A percentile compares a stretch with the other conserved stretches of the same genome.
Evolutionary conservation across 2,888 invertebrate genomes (phyloP).

Genomic region (Enoplolaimus lenunculus): DNA sequence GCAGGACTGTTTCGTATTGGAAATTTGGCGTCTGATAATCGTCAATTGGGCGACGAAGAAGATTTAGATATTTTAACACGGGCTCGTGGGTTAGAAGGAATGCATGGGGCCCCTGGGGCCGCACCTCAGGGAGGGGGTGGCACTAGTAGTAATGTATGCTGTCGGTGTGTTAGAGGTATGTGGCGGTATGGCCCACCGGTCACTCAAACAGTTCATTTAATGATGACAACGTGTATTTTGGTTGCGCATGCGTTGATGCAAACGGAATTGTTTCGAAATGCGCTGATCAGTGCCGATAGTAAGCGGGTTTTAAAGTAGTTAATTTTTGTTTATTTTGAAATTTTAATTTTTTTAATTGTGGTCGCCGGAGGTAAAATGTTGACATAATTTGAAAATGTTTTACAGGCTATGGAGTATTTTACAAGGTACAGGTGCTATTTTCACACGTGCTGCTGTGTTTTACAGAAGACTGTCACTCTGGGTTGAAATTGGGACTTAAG

Average conservation of each 20-base stretch:
- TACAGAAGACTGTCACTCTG: no score
- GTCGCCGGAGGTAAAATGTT: no score
- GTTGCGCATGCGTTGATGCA: slow-evolving; percentile 68
- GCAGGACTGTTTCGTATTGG: slow-evolving; percentile 53
- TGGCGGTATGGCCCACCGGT: slow-evolving; percentile 64
- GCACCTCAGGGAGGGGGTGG: background rate
- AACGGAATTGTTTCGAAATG: slow-evolving; percentile 62
- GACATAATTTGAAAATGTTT: no score
- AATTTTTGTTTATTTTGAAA: no score
- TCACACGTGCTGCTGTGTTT: no score
- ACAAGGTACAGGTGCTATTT: no score
- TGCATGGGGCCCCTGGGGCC: background rate
- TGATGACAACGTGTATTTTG: slow-evolving; percentile 64
- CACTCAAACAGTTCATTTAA: slow-evolving; percentile 64
- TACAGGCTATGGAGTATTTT: no score
- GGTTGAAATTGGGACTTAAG: no score
- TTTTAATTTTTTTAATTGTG: no score
- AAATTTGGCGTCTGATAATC: slow-evolving; percentile 74
- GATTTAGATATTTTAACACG: no score
- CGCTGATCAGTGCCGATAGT: background rate
- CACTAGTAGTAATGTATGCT: background rate
- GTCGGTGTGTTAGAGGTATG: slow-evolving; percentile 36
- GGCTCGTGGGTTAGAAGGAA: slow-evolving; percentile 29
- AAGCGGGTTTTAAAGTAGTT: no score
- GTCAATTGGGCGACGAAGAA: slow-evolving; percentile 55